Conservation (phyloP, 2,797 vertebrate genomes). For the Schizopygopsis malacanthus region DNA sequence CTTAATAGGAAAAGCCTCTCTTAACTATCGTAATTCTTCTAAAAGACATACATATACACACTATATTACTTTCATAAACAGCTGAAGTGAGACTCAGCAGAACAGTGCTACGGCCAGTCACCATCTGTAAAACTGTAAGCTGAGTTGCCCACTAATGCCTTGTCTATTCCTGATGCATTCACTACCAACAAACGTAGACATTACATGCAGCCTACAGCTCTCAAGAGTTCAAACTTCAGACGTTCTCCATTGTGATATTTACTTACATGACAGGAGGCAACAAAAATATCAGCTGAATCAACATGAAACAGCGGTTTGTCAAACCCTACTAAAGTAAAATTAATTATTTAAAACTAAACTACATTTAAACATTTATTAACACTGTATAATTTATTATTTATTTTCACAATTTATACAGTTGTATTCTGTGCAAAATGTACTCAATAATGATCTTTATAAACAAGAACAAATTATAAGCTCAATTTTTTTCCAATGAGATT, state of each 20-base stretch:
- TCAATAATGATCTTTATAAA: neutral
- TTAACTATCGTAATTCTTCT: constrained; percentile 15
- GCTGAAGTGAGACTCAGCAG: constrained; percentile 7
- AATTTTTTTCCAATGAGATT: neutral
- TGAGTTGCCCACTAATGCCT: neutral
- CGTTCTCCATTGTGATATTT: neutral
- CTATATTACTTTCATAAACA: constrained; percentile 36
- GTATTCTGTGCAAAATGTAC: neutral
- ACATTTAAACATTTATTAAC: neutral
- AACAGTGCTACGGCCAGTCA: constrained; percentile 5
- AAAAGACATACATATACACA: constrained; percentile 23
- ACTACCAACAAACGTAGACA: neutral
- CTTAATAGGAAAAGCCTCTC: constrained; percentile 17
- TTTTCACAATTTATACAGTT: neutral
- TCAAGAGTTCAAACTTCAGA: neutral
- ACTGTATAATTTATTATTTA: neutral
- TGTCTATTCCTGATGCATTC: constrained; percentile 10
- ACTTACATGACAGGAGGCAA: neutral
- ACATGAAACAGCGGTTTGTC: neutral
- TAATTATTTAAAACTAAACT: neutral
- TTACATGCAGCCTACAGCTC: neutral
- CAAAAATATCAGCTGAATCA: constrained; percentile 8
- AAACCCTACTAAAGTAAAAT: neutral
- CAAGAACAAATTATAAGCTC: neutral
- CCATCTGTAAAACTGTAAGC: constrained; percentile 36